phyloP scores from a whole-genome alignment of 2,888 invertebrate genomes.

The Leucozona laternaria region DNA sequence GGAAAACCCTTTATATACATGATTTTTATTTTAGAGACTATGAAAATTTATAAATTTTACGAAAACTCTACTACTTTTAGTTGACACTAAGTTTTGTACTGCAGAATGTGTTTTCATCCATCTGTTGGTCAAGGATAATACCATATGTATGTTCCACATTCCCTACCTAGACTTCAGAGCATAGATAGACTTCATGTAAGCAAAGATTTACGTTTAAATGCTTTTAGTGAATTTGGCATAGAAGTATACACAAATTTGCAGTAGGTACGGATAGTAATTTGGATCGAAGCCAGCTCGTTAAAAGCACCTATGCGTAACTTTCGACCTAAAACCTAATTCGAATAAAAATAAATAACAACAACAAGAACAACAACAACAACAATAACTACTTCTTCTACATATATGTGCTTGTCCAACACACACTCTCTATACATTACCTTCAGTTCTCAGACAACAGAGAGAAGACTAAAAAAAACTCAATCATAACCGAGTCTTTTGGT shows the following conservation, averaged over 20 bases:
- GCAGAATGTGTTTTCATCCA: background rate
- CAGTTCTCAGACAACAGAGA: background rate
- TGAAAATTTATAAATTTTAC: no score
- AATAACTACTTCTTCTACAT: background rate
- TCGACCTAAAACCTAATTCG: conserved; percentile 54
- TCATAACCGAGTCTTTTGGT: conserved; percentile 22
- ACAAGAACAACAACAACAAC: conserved; percentile 2
- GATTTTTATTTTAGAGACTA: no score
- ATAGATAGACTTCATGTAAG: background rate
- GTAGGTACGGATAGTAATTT: conserved; percentile 41
- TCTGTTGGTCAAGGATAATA: conserved; percentile 26
- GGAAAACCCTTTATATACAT: no score
- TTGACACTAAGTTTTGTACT: background rate
- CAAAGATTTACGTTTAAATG: conserved; percentile 71
- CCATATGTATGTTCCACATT: background rate
- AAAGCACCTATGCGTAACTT: conserved; percentile 73
- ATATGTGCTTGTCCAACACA: background rate
- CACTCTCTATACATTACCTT: background rate
- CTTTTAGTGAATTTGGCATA: conserved; percentile 70
- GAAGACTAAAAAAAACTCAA: conserved; percentile 1
- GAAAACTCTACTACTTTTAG: background rate
- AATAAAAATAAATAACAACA: conserved; percentile 33
- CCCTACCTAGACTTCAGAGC: background rate
- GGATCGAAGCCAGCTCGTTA: conserved; percentile 61
- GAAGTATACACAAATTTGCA: conserved; percentile 45